Evolutionary conservation across 2,797 vertebrate species (phyloP).

Genomic region (Ficedula albicollis): DNA sequence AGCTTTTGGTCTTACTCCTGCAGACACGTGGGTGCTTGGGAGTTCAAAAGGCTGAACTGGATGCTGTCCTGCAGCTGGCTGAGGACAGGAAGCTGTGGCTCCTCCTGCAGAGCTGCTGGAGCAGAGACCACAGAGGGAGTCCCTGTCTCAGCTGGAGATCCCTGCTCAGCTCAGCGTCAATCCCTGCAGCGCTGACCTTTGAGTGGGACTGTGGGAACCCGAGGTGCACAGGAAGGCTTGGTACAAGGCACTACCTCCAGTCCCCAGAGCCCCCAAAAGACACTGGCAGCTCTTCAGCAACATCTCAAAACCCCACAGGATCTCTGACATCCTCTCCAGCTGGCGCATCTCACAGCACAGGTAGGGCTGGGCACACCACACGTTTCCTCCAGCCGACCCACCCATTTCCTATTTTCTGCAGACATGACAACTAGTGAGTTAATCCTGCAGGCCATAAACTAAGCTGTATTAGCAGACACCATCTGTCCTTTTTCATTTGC

Average conservation of each 20-base stretch:
- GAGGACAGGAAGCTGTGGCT: conserved; percentile 1
- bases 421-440: conserved; percentile 41
- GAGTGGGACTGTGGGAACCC: neutral
- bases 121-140: neutral
- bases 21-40: neutral
- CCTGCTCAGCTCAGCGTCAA: neutral
- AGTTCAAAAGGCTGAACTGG: conserved; percentile 30
- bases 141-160: neutral
- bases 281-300: neutral
- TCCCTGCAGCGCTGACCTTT: neutral
- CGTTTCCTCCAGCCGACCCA: neutral
- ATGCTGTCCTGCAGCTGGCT: neutral
- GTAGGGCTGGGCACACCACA: conserved; percentile 29
- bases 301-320: neutral
- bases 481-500: conserved; percentile 69
- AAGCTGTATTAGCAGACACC: conserved; percentile 68
- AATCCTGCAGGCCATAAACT: conserved; percentile 59
- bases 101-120: neutral
- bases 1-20: conserved; percentile 20
- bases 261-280: neutral
- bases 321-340: conserved; percentile 15
- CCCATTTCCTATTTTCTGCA: conserved; percentile 59
- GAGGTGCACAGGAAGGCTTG: neutral
- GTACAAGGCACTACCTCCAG: neutral
- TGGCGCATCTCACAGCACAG: neutral